These are phyloP conservation scores for Electrophaes corylata DNA, from an alignment of 2,888 invertebrate genomes.

Conservation along the genomic window DNA sequence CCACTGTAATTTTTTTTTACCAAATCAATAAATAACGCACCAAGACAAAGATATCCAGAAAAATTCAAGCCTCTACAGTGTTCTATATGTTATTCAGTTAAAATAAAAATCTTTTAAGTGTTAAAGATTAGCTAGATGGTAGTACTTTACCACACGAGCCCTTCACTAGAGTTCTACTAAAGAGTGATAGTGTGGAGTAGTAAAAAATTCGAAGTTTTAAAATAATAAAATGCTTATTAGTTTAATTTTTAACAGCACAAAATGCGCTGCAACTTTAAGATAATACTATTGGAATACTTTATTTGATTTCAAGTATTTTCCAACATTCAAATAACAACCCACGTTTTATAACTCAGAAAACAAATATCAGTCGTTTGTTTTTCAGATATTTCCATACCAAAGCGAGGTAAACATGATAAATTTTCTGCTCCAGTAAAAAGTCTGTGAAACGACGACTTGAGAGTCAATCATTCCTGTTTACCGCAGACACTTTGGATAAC, in stretches of 20 bases:
- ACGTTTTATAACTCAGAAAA: not conserved
- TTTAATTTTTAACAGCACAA: conserved; percentile 38
- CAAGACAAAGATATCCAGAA: too few species aligned
- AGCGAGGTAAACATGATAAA: conserved; percentile 18
- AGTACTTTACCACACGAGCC: too few species aligned
- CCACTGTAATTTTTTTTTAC: too few species aligned
- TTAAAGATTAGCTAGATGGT: too few species aligned
- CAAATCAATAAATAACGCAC: too few species aligned
- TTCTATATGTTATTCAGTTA: too few species aligned
- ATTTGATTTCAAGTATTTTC: not conserved
- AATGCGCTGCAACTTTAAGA: conserved; percentile 20
- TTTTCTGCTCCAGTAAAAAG: not conserved
- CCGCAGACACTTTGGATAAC: conserved; percentile 26
- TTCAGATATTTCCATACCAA: conserved; percentile 10
- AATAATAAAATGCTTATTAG: conserved; percentile 43
- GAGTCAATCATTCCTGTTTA: conserved; percentile 27
- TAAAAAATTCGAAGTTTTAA: conserved; percentile 47
- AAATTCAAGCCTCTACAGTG: too few species aligned
- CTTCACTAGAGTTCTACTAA: too few species aligned
- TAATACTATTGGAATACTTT: conserved; percentile 1
- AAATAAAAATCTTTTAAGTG: too few species aligned
- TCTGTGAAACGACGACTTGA: too few species aligned
- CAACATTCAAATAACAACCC: not conserved
- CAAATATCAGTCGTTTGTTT: conserved; percentile 8
- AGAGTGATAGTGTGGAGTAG: too few species aligned